phyloP scores from a whole-genome alignment of 2,888 invertebrate genomes.

The Entomobrya multifasciata region DNA sequence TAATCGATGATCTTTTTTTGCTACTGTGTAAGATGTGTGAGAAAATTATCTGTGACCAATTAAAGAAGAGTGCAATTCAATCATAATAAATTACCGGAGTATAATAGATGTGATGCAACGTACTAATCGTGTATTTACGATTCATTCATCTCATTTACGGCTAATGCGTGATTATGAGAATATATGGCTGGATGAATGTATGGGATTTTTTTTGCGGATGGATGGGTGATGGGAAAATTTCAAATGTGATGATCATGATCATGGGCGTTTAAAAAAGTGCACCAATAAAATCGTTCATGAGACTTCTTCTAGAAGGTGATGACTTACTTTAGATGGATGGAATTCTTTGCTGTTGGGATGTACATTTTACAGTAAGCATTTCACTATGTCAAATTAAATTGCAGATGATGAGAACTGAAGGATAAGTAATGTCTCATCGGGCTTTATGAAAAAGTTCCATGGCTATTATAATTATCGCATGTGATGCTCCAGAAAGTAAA shows the following conservation, averaged over 20 bases:
- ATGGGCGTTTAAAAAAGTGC: background rate
- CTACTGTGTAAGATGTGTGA: conserved; percentile 47
- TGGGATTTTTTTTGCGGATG: conserved; percentile 32
- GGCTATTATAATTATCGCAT: too few relatives aligned
- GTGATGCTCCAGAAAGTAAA: too few relatives aligned
- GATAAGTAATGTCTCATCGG: too few relatives aligned
- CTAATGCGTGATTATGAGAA: background rate
- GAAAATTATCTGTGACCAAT: conserved; percentile 67
- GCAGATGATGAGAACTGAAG: too few relatives aligned
- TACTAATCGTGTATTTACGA: conserved; percentile 54
- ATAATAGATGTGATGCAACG: background rate
- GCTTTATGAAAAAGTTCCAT: too few relatives aligned
- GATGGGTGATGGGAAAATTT: conserved; percentile 46
- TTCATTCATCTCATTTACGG: conserved; percentile 40
- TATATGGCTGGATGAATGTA: background rate
- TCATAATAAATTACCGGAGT: conserved; percentile 38
- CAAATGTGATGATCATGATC: background rate
- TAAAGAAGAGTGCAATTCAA: conserved; percentile 54
- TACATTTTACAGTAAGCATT: too few relatives aligned
- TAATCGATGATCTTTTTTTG: background rate
- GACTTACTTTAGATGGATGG: too few relatives aligned
- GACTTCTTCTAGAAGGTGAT: background rate
- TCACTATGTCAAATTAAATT: too few relatives aligned
- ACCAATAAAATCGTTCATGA: background rate
- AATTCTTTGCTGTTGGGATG: too few relatives aligned